A percentile compares a stretch with the other conserved stretches of the same genome.
Evolutionary conservation across 2,888 invertebrate species (phyloP).

Genomic region (Ptycholaimellus sp.): DNA sequence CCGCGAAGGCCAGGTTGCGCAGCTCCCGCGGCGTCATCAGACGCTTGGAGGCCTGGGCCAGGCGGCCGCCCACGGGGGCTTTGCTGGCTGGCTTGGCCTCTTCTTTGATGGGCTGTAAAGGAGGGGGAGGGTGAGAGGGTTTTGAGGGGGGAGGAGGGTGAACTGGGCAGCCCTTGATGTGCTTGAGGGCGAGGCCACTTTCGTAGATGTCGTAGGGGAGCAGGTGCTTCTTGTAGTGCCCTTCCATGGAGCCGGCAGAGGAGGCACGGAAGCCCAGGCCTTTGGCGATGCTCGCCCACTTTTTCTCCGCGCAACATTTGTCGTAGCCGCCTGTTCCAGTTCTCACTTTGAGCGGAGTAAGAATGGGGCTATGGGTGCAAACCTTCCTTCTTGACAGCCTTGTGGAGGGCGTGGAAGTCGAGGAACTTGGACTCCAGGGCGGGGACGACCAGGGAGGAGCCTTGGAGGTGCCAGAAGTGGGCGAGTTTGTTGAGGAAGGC

Average conservation of each 20-base stretch:
- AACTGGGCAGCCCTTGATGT: too few relatives aligned
- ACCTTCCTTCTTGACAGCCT: conserved; percentile 5
- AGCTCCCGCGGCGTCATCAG: too few relatives aligned
- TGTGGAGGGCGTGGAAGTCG: conserved; percentile 1
- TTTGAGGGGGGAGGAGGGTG: too few relatives aligned
- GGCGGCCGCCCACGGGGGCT: too few relatives aligned
- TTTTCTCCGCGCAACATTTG: conserved; percentile 27
- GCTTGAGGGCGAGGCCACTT: too few relatives aligned
- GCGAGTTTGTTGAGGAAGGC: conserved; percentile 90
- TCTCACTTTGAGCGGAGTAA: neutral
- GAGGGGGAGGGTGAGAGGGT: too few relatives aligned
- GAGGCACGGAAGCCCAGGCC: conserved; percentile 9
- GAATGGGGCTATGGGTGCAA: too few relatives aligned
- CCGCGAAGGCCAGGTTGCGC: too few relatives aligned
- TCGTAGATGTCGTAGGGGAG: conserved; percentile 68
- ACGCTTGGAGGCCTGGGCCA: too few relatives aligned
- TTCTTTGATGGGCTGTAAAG: too few relatives aligned
- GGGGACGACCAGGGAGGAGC: conserved; percentile 1
- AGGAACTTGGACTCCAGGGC: neutral
- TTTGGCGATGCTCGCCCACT: conserved; percentile 43
- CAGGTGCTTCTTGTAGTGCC: conserved; percentile 70
- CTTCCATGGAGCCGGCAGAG: too few relatives aligned
- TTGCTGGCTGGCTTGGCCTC: too few relatives aligned
- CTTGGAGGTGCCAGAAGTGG: conserved; percentile 88
- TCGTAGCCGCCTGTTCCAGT: conserved; percentile 14